Base-by-base conservation (phyloP, 1,140 invertebrate species). In the Drosophila tsacasi region DNA sequence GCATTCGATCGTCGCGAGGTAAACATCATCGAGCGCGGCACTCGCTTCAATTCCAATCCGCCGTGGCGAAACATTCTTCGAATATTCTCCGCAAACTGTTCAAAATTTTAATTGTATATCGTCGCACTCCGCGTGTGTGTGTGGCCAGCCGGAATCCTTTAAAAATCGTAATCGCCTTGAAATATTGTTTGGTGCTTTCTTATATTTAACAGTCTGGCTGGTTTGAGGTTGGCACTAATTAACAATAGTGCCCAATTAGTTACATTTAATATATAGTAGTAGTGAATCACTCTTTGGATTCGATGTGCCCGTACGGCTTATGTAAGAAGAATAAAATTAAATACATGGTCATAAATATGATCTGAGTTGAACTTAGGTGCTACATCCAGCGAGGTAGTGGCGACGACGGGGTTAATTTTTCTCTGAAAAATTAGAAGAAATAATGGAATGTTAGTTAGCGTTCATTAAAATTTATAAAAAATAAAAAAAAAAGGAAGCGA, bases 1-100 rank as follows among this genome's bases (percentile, higher is more conserved):
- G 60, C 85, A 76, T 47, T 73, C 67, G 85, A 49, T 66, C 84
- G 74, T 79, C 71, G 66, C 78, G 60, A 59, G 47, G 32, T 69
- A 60, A 72, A 54, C 78, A 79, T 44, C 75, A 59, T 80, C 58
- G 32, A 25, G n/a, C n/a, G 50, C 30, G 23, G 35, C 32, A n/a
- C 32, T 30, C 46, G 10, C 44, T 35, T 42, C n/a, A 7, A 52
- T 35, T 9, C 27, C 23, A 21, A 46, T 44, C 32, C 65, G 37
- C 47, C 49, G 30, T 39, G 47, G 47, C 44, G 63, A 71, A 57
- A 49, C 8, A 60, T 50, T 49, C 66, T 50, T 39, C 3, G 35
- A 61, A 37, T 1, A 72, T 35, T 47, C 30, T 63, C 64, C 58
- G 40, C 23, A 30, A 62, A 47, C 58, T 50, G 69, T 46, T 32